Evolutionary conservation across 2,797 vertebrate genomes (phyloP), one percentile per base, ranked within the genome.

Genomic region (Avahi laniger): DNA sequence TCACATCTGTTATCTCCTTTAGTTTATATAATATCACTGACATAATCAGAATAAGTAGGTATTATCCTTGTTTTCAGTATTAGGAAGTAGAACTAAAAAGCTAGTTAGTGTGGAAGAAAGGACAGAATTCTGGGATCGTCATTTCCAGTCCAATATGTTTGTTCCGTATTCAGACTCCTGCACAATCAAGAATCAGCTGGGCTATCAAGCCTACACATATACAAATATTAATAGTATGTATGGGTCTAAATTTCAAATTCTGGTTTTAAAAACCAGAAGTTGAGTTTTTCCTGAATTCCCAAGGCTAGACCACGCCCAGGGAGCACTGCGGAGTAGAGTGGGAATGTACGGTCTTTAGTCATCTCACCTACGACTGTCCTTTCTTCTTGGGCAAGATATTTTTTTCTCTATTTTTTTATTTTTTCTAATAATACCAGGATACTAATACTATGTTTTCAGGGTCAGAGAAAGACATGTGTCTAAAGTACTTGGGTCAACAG

Each of bases 261-360:
- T 78, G 73, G 7, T 57, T 85, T 61, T 41, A 52, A 87, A 70
- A 88, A 11, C 12, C 22, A 6, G 8, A 59, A 9, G 7, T 28
- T 5, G 8, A 43, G 3, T 73, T 91, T 46, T 10, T 43, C 30
- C 46, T 22, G 63, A 85, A 30, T 10, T 13, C 20, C 13, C 28
- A 78, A 83, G 52, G 14, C 24, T 10, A 13, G 18, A 26, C 14
- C 26, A 41, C 54, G 22, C 41, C 15, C 28, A 4, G 2, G 2
- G 22, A 35, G 8, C 61, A 22, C 24, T 38, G 13, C 2, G 5
- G 0, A 17, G 35, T 17, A 8, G 15, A 5, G 6, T 12, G 2
- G 17, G 20, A 20, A 22, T 18, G 2, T 38, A 2, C 6, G 22
- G 33, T 35, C 30, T 38, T 91, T 46, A 7, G 26, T 28, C 17